phyloP scores from a whole-genome alignment of 2,888 invertebrate species.

The Hydroisotoma schaefferi region DNA sequence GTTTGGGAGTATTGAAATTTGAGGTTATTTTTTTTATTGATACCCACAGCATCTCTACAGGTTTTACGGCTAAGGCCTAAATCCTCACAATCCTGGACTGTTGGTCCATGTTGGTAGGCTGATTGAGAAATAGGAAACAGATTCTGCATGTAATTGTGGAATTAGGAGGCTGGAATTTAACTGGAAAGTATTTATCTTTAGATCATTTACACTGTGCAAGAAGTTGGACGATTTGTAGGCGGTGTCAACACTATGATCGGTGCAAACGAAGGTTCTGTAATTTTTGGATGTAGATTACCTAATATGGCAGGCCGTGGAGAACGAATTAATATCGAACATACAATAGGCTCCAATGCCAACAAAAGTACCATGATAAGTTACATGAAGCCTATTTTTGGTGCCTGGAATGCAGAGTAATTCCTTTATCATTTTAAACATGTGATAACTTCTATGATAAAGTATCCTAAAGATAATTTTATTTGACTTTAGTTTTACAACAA shows the following conservation, averaged over 20 bases:
- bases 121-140: no score
- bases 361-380: constrained; percentile 75
- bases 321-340: constrained; percentile 73
- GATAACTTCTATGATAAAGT: not conserved
- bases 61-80: no score
- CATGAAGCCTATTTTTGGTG: constrained; percentile 76
- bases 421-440: not conserved
- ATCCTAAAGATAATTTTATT: not conserved
- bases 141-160: no score
- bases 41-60: no score
- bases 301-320: constrained; percentile 88
- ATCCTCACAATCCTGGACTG: no score
- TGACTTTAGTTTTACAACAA: constrained; percentile 26
- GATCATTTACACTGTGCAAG: constrained; percentile 74
- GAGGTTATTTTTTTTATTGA: no score
- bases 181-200: not conserved
- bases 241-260: constrained; percentile 83
- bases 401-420: constrained; percentile 37
- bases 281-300: constrained; percentile 69
- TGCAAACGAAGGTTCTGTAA: constrained; percentile 84
- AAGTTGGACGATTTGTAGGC: constrained; percentile 75
- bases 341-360: constrained; percentile 76
- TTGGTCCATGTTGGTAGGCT: no score
- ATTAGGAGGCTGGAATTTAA: not conserved
- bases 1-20: no score